Base-by-base conservation (phyloP, 1,140 invertebrate species). In the Lucilia cuprina region DNA sequence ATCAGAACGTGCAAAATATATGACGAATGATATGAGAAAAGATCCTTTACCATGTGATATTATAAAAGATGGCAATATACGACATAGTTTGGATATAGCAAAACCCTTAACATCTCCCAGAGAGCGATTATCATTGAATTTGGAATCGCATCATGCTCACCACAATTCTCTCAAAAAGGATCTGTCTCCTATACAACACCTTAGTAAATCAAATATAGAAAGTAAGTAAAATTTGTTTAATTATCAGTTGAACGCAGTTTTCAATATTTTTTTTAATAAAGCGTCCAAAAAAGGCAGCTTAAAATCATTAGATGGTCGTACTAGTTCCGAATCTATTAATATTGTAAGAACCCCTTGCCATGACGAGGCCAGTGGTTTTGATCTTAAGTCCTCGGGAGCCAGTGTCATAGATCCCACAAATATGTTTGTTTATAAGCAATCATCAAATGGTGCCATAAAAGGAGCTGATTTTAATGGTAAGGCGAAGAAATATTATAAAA, bases 1-100 rank as follows among this genome's bases (percentile, higher is more conserved):
- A 55, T 84, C 82, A 7, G 77, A 80, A 80, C 77, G 77, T 25
- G 77, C 41, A 47, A 80, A 47, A 80, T 80, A 50, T 80, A 80
- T 49, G 3, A 10, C 41, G 8, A 47, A 80, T 12, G 17, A 85
- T 83, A 47, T 70, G 30, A 65, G 70, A 35, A 34, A 84, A 8
- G 82, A 78, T 13, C 47, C 75, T 35, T 80, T 65, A 14, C 30
- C 82, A 47, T 49, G 86, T 70, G 87, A 90, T 41, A 55, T 55
- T 55, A 85, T 87, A 9, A 80, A 84, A 65, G 84, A 86, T 49
- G 74, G 85, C 17, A 86, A 86, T 13, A 87, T 85, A 2, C 86
- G 89, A 9, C 89, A 87, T 3, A 86, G 87, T 7, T 55, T 88
- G 25, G 89, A 90, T 82, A 87, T 89, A 82, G 86, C 86, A 13